These are phyloP conservation scores for Labroides dimidiatus DNA, from an alignment of 2,797 vertebrate species.

Conservation along the genomic window DNA sequence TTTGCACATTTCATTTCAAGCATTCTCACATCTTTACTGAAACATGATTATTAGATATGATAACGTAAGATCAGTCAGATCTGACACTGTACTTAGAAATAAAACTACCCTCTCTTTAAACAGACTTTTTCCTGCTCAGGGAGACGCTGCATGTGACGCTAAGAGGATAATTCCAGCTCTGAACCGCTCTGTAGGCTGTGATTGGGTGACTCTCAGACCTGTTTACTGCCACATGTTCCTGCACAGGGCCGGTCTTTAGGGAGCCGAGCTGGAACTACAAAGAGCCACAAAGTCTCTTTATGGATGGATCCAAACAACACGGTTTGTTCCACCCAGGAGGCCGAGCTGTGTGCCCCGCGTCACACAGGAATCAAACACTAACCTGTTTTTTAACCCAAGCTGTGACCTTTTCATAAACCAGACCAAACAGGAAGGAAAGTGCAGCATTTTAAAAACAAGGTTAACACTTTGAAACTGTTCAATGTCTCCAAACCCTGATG, in stretches of 20 bases:
- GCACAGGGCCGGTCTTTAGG: not conserved
- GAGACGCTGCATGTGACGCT: too few species aligned
- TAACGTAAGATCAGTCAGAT: too few species aligned
- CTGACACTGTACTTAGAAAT: too few species aligned
- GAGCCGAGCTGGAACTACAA: not conserved
- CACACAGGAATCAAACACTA: not conserved
- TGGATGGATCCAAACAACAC: not conserved
- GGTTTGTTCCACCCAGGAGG: not conserved
- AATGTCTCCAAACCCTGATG: not conserved
- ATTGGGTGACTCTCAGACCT: not conserved
- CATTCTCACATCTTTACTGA: too few species aligned
- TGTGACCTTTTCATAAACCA: not conserved
- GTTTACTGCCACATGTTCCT: not conserved
- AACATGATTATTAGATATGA: too few species aligned
- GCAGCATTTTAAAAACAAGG: not conserved
- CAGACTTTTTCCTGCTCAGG: too few species aligned
- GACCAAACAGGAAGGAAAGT: not conserved
- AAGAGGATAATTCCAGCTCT: not conserved
- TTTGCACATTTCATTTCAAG: too few species aligned
- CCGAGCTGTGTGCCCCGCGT: not conserved
- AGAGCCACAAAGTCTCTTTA: not conserved
- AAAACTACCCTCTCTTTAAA: too few species aligned
- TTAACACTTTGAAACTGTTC: not conserved
- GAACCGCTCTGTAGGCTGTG: not conserved
- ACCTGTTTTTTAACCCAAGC: not conserved